Conservation (phyloP, 2,113 vertebrate genomes). For the Dipodomys ordii region DNA sequence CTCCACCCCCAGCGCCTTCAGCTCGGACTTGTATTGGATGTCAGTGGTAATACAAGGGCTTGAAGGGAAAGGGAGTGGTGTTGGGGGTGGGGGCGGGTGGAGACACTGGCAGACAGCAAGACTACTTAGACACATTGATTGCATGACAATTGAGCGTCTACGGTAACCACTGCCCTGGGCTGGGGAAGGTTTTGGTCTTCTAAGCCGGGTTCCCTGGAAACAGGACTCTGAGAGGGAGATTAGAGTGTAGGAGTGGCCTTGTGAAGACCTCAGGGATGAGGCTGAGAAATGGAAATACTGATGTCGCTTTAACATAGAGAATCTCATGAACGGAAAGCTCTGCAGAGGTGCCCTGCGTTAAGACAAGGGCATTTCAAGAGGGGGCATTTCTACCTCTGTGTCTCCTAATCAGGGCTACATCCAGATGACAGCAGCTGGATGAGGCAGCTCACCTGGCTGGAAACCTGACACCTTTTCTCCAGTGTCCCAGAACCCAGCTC, state of each 20-base stretch:
- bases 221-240: not conserved
- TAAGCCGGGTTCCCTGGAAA: constrained; percentile 14
- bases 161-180: not conserved
- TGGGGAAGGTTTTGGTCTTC: not conserved
- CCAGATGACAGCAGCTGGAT: not conserved
- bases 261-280: not conserved
- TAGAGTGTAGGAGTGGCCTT: not conserved
- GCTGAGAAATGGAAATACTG: not conserved
- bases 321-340: not conserved
- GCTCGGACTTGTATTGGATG: constrained; percentile 8
- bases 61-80: not conserved
- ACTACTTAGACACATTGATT: not conserved
- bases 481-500: not conserved
- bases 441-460: not conserved
- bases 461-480: not conserved
- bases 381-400: not conserved
- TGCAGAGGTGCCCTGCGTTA: not conserved
- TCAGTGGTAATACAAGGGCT: not conserved
- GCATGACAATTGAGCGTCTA: constrained; percentile 18
- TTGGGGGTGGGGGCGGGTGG: no score
- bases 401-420: not conserved
- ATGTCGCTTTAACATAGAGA: not conserved
- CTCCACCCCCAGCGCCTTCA: not conserved
- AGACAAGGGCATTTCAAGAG: not conserved
- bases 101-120: not conserved